These are phyloP conservation scores for Papio anubis DNA, from an alignment of 2,113 vertebrate genomes.

Conservation along the genomic window DNA sequence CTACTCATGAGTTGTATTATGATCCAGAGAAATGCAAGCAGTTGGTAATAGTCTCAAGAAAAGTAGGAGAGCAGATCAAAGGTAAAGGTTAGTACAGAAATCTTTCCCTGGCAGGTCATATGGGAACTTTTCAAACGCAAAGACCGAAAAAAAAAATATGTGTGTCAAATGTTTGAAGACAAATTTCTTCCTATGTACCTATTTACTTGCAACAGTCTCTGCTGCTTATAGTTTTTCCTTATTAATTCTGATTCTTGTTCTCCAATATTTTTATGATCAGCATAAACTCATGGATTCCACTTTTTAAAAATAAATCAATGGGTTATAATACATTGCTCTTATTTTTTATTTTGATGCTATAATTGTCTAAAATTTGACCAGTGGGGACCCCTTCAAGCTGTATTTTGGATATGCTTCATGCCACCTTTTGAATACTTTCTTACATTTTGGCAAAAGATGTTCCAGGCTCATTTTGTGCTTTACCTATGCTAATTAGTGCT, in stretches of 20 bases:
- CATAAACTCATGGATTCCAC: not conserved
- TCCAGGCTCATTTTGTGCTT: not conserved
- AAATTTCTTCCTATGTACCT: not conserved
- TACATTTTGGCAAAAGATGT: not conserved
- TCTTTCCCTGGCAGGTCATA: not conserved
- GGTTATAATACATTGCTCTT: not conserved
- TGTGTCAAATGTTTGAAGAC: not conserved
- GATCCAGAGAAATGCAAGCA: not conserved
- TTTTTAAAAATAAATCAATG: not conserved
- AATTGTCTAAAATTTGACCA: not conserved
- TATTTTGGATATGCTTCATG: not conserved
- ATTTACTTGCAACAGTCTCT: conserved; percentile 27
- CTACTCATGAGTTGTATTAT: not conserved
- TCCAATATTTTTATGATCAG: not conserved
- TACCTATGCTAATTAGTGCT: not conserved
- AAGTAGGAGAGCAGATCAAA: not conserved
- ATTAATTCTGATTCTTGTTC: conserved; percentile 2
- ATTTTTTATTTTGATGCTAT: not conserved
- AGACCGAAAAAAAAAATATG: not conserved
- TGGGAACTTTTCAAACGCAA: not conserved
- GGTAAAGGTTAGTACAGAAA: not conserved
- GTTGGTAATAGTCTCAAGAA: not conserved
- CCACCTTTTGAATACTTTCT: not conserved
- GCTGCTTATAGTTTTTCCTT: not conserved
- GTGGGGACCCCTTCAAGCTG: not conserved